A percentile compares a stretch with the other conserved stretches of the same genome.
Evolutionary conservation across 2,797 vertebrate species (phyloP).

Genomic region (Brotula barbata): DNA sequence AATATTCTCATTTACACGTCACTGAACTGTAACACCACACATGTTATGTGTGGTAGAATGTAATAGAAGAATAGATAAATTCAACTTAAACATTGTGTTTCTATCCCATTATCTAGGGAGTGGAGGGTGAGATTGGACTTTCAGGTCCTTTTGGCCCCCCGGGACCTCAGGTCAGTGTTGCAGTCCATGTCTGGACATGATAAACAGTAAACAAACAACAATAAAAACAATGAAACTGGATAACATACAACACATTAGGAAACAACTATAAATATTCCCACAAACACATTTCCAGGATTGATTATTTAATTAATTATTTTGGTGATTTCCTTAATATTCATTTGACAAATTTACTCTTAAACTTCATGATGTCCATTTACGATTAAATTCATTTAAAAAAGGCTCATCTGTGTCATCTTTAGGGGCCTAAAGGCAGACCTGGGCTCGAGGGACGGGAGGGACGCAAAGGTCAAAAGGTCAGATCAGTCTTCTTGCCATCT

Average conservation of each 20-base stretch:
- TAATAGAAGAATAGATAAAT: background rate
- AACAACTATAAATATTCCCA: background rate
- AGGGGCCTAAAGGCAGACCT: constrained; percentile 75
- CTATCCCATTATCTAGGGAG: constrained; percentile 67
- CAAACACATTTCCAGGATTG: background rate
- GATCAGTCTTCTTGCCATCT: constrained; percentile 5
- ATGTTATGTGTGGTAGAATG: too few relatives aligned
- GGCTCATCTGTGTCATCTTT: constrained; percentile 1
- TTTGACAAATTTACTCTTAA: too few relatives aligned
- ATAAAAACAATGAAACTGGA: too few relatives aligned
- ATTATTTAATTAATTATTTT: too few relatives aligned
- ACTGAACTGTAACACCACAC: too few relatives aligned
- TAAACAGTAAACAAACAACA: too few relatives aligned
- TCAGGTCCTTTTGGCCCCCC: constrained; percentile 68
- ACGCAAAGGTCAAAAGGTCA: constrained; percentile 82
- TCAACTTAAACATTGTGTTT: constrained; percentile 3
- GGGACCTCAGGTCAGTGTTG: constrained; percentile 75
- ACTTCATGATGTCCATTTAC: too few relatives aligned
- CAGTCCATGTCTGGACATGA: background rate
- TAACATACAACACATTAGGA: too few relatives aligned
- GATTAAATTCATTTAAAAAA: too few relatives aligned
- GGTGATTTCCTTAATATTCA: too few relatives aligned
- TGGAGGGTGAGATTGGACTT: constrained; percentile 70
- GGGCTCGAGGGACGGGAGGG: constrained; percentile 75
- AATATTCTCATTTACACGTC: too few relatives aligned